A percentile compares a stretch with the other conserved stretches of the same genome.
Conservation (phyloP, 2,888 invertebrate genomes). For the Arenicola marina region DNA sequence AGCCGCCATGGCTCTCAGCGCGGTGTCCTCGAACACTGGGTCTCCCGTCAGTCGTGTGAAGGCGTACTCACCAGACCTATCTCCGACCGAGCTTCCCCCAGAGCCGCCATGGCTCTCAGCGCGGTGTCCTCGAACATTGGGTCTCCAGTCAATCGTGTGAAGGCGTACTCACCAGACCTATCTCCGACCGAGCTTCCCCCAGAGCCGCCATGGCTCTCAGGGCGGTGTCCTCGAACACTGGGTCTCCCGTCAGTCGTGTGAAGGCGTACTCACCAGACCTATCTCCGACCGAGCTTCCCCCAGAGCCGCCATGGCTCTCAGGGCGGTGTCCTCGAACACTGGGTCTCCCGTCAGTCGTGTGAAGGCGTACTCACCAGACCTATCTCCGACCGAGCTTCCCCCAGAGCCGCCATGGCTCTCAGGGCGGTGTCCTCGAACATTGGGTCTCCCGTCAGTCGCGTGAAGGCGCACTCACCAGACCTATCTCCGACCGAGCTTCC, state of each 20-base stretch:
- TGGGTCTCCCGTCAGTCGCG: constrained; percentile 82
- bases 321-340: constrained; percentile 86
- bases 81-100: too few species aligned
- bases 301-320: constrained; percentile 86
- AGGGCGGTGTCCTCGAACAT: constrained; percentile 89
- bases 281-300: constrained; percentile 85
- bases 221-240: constrained; percentile 88
- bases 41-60: constrained; percentile 85
- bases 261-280: constrained; percentile 64
- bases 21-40: constrained; percentile 85
- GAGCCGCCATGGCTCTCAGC: too few species aligned
- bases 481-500: constrained; percentile 82
- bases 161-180: constrained; percentile 68
- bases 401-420: constrained; percentile 86
- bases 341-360: constrained; percentile 84
- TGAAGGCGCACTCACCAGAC: constrained; percentile 72
- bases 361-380: constrained; percentile 65
- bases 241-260: constrained; percentile 82
- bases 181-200: constrained; percentile 82
- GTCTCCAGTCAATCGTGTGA: too few species aligned
- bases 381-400: constrained; percentile 82
- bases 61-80: too few species aligned
- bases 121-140: too few species aligned
- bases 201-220: constrained; percentile 87
- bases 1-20: constrained; percentile 86